Evolutionary conservation across 2,888 invertebrate species (phyloP), one percentile per base, ranked within the genome.

Genomic region (Acrobasis repandana): DNA sequence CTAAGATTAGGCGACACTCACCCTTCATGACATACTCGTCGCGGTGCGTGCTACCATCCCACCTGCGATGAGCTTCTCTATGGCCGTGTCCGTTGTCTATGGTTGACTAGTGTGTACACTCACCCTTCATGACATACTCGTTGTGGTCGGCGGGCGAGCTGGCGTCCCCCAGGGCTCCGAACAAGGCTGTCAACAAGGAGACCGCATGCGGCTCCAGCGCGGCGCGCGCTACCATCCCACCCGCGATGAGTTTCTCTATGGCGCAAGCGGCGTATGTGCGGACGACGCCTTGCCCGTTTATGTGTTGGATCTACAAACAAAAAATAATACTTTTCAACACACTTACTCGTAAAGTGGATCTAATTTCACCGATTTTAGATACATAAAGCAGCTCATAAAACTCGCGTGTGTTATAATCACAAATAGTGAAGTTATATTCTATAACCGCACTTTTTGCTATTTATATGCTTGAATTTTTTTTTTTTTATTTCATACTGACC

Each of bases 51-150:
- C 11, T 14, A 38, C 38, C 38, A 38, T 11, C 14, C 38, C 38
- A 10, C 38, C 38, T 2, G 38, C 38, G 38, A 38, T 38, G 11
- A 36, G 9, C 36, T 36, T 38, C 10, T 38, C 10, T 38, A 11
- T 14, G 10, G 46, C 9, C 11, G 38, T 38, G 1, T 14, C n/a
- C n/a, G n/a, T n/a, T n/a, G n/a, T n/a, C n/a, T n/a, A n/a, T n/a
- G n/a, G n/a, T n/a, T n/a, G n/a, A n/a, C n/a, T n/a, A n/a, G n/a
- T n/a, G n/a, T n/a, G 28, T 1, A 1, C 9, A 51, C 69, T 71
- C 79, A 95, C 96, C 96, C 93, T 98, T 99, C 98, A 99, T 99
- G 9, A 97, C 95, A 80, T 99, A 99, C 85, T 99, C 99, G 84
- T 99, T 99, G 90, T 99, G 98, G 68, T 95, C 94, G 0, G 97